phyloP scores from a whole-genome alignment of 2,888 invertebrate species.

The Habrosyne pyritoides region DNA sequence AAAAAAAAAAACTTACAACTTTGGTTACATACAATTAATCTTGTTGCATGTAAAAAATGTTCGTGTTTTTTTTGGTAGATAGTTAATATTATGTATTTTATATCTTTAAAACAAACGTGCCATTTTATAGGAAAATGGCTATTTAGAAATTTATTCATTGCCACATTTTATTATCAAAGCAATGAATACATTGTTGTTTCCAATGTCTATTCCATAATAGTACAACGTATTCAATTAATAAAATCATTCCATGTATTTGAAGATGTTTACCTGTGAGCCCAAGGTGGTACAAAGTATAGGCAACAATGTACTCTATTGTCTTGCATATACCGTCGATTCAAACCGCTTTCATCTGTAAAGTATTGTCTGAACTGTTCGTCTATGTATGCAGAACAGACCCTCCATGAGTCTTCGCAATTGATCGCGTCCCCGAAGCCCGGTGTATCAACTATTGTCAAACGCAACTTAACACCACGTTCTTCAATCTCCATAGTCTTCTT shows the following conservation, averaged over 20 bases:
- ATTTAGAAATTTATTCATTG: too few relatives aligned
- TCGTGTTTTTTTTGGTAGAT: too few relatives aligned
- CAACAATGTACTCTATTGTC: conserved; percentile 98
- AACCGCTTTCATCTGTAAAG: conserved; percentile 96
- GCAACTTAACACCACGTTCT: conserved; percentile 94
- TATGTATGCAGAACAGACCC: conserved; percentile 94
- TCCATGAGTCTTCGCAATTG: conserved; percentile 97
- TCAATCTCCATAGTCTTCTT: conserved; percentile 97
- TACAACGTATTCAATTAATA: neutral
- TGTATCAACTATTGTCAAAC: conserved; percentile 96
- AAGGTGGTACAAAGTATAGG: conserved; percentile 97
- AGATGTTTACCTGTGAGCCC: conserved; percentile 94
- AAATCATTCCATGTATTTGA: too few relatives aligned
- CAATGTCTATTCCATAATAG: too few relatives aligned
- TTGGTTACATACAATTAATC: too few relatives aligned
- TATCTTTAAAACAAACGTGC: too few relatives aligned
- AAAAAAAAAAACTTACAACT: too few relatives aligned
- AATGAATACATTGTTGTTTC: too few relatives aligned
- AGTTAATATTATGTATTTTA: too few relatives aligned
- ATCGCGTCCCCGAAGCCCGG: conserved; percentile 98
- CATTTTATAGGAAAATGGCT: too few relatives aligned
- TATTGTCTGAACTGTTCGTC: conserved; percentile 94
- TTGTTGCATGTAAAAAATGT: too few relatives aligned
- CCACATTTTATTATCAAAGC: too few relatives aligned
- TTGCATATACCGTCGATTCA: conserved; percentile 96